Percentiles rank a stretch among this genome's conserved stretches.
These are phyloP conservation scores for Leptopilina syphax DNA, from an alignment of 2,888 invertebrate species.

Conservation along the genomic window DNA sequence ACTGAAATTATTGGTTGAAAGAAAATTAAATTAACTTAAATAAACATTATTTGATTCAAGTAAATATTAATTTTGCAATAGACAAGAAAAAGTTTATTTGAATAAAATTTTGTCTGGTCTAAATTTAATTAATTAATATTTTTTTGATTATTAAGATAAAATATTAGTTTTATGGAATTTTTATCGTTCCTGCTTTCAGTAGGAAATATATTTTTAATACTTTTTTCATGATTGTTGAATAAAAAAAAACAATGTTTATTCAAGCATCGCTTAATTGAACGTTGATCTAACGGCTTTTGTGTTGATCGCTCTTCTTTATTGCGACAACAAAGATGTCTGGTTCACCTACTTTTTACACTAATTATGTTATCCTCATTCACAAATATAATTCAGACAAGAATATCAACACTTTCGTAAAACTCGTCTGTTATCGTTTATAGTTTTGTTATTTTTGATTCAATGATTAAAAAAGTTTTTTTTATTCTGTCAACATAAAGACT, in stretches of 20 bases:
- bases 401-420: conserved; percentile 30
- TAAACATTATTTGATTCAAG: no score
- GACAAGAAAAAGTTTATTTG: no score
- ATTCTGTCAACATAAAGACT: neutral
- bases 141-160: no score
- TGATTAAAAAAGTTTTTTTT: conserved; percentile 9
- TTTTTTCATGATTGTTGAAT: neutral
- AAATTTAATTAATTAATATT: no score
- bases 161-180: neutral
- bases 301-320: conserved; percentile 55
- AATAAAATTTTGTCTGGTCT: no score
- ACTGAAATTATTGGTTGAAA: no score
- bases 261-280: conserved; percentile 1
- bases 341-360: conserved; percentile 49
- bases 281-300: conserved; percentile 60
- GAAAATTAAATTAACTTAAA: no score
- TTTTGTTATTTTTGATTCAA: conserved; percentile 5
- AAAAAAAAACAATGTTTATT: conserved; percentile 5
- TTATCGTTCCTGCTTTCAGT: neutral
- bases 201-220: neutral
- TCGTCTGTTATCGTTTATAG: neutral
- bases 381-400: conserved; percentile 8
- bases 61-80: no score
- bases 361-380: conserved; percentile 5
- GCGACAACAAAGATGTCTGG: conserved; percentile 42